phyloP scores from a whole-genome alignment of 2,888 invertebrate species.

The Allolobophora icterica region DNA sequence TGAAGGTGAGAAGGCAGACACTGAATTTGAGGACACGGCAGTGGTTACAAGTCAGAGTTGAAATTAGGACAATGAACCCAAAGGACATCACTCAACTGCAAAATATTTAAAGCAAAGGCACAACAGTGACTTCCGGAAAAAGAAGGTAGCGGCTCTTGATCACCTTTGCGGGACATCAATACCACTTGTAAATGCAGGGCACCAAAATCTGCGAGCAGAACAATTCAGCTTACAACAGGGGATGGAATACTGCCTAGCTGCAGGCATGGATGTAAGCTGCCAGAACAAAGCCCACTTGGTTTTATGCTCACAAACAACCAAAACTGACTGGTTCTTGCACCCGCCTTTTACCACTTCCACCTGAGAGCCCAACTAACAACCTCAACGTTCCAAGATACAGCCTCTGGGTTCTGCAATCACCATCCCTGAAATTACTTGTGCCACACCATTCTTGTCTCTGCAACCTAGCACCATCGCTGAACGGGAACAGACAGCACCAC shows the following conservation, averaged over 20 bases:
- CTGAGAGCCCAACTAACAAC: not conserved
- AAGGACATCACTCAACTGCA: not conserved
- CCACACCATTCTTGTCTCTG: not conserved
- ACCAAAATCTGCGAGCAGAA: not conserved
- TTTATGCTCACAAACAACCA: not conserved
- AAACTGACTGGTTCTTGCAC: not conserved
- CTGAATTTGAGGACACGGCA: too few relatives aligned
- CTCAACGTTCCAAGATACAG: not conserved
- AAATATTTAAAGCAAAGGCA: conserved; percentile 1
- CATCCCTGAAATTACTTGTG: not conserved
- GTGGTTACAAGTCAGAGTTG: not conserved
- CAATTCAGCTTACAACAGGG: too few relatives aligned
- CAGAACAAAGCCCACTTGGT: not conserved
- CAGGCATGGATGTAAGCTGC: too few relatives aligned
- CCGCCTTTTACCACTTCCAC: not conserved
- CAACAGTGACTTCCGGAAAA: not conserved
- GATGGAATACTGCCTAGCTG: too few relatives aligned
- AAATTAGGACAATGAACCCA: not conserved
- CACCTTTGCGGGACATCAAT: not conserved
- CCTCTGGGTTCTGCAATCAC: not conserved
- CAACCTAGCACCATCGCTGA: conserved; percentile 24
- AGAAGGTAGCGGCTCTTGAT: not conserved
- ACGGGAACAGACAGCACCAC: not conserved
- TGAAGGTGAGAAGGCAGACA: too few relatives aligned
- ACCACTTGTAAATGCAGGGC: not conserved